A percentile compares a stretch with the other conserved stretches of the same genome.
Evolutionary conservation across 1,140 invertebrate species (phyloP).

Genomic region (Dinothrombium tinctorium): DNA sequence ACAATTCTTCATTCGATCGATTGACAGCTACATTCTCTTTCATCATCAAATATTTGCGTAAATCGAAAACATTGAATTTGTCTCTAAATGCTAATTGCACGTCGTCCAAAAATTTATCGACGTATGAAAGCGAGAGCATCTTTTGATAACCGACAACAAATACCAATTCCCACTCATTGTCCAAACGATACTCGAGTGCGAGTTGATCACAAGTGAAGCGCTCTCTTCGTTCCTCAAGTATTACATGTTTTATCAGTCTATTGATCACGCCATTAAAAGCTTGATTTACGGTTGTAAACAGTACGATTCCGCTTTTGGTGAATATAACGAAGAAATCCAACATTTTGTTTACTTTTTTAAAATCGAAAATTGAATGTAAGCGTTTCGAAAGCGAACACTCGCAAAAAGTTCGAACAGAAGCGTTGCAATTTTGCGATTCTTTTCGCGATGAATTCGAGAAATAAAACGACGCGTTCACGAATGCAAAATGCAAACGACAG

Average conservation of each 20-base stretch:
- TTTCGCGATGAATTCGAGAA: too few relatives aligned
- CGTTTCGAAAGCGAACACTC: background rate
- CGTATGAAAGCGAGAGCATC: slow-evolving; percentile 80
- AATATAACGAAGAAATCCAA: slow-evolving; percentile 98
- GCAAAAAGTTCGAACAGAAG: background rate
- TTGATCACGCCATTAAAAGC: slow-evolving; percentile 72
- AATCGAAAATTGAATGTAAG: background rate
- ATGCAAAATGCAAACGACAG: too few relatives aligned
- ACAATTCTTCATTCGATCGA: background rate
- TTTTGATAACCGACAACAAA: slow-evolving; percentile 98
- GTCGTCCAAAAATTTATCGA: slow-evolving; percentile 90
- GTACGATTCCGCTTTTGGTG: slow-evolving; percentile 91
- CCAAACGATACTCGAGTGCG: slow-evolving; percentile 79
- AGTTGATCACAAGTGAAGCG: slow-evolving; percentile 59
- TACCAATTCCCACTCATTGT: slow-evolving; percentile 96
- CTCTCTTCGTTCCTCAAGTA: slow-evolving; percentile 58
- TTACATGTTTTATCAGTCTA: slow-evolving; percentile 76
- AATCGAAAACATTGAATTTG: slow-evolving; percentile 46
- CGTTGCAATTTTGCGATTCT: too few relatives aligned
- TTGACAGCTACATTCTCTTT: background rate
- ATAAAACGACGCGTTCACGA: too few relatives aligned
- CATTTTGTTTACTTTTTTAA: slow-evolving; percentile 32
- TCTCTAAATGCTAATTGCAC: slow-evolving; percentile 86
- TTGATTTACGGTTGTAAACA: slow-evolving; percentile 28
- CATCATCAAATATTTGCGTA: background rate